These are phyloP conservation scores for Apostichopus californicus DNA, from an alignment of 35 echinoderm and acorn worm genomes.

Conservation along the genomic window DNA sequence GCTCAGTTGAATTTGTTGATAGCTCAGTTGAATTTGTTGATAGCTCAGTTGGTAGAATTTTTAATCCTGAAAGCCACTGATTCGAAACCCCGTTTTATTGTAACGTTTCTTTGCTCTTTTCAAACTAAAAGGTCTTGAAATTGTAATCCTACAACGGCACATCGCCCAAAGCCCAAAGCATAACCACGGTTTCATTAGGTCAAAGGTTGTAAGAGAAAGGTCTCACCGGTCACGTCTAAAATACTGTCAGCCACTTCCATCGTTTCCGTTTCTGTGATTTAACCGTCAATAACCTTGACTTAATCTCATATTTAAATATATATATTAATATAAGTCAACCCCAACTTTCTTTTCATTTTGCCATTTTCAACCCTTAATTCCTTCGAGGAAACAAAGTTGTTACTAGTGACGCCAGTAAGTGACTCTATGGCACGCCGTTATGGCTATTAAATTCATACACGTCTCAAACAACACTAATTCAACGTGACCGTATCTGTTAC, in stretches of 20 bases:
- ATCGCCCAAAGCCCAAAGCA: too few species aligned
- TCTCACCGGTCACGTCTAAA: background rate
- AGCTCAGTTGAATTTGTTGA: too few species aligned
- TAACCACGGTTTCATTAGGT: background rate
- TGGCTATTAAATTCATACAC: background rate
- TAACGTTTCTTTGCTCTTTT: too few species aligned
- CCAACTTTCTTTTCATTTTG: background rate
- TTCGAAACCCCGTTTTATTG: too few species aligned
- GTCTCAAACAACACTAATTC: slow-evolving; percentile 12
- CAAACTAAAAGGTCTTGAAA: too few species aligned
- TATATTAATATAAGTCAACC: background rate
- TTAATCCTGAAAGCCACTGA: too few species aligned
- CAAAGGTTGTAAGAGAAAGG: background rate
- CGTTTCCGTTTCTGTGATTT: background rate
- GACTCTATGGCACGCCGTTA: slow-evolving; percentile 44
- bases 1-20: too few species aligned
- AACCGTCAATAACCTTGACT: background rate
- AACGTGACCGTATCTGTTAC: background rate
- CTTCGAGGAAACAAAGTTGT: slow-evolving; percentile 1
- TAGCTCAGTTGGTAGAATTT: too few species aligned
- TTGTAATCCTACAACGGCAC: too few species aligned
- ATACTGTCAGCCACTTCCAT: background rate
- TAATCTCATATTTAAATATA: background rate
- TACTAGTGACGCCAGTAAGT: slow-evolving; percentile 23
- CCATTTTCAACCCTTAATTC: background rate